phyloP scores from a whole-genome alignment of 2,797 vertebrate species.

The Emydoidea blandingii region DNA sequence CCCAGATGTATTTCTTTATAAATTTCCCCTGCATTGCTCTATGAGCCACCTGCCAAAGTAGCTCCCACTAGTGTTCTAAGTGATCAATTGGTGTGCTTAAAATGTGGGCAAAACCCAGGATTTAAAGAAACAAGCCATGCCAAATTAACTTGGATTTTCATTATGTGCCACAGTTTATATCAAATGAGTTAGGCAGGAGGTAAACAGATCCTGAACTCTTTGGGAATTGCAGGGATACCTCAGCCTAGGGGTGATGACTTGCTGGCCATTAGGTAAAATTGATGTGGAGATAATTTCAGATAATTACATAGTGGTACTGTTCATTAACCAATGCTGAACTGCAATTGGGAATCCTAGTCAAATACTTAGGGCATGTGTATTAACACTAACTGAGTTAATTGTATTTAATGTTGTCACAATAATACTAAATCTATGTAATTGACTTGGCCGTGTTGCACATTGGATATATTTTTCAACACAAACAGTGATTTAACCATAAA shows the following conservation, averaged over 20 bases:
- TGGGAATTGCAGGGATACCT: neutral
- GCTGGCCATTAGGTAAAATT: slow-evolving; percentile 1
- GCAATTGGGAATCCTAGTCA: neutral
- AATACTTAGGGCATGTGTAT: neutral
- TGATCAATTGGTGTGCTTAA: neutral
- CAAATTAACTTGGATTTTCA: slow-evolving; percentile 18
- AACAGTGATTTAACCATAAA: neutral
- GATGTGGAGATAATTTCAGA: neutral
- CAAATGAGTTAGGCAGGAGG: neutral
- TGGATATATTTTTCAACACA: neutral
- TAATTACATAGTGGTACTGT: neutral
- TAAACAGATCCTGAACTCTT: neutral
- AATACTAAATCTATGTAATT: neutral
- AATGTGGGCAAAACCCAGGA: neutral
- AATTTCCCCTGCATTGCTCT: neutral
- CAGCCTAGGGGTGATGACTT: neutral
- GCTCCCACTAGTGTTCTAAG: slow-evolving; percentile 38
- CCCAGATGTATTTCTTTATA: neutral
- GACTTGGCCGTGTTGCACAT: neutral
- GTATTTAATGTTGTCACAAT: neutral
- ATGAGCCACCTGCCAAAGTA: neutral
- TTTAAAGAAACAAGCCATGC: neutral
- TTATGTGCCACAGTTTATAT: neutral
- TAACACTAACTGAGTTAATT: neutral
- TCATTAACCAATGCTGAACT: neutral